A percentile compares a stretch with the other conserved stretches of the same genome.
phyloP scores from a whole-genome alignment of 2,113 vertebrate genomes.

The Tonatia bakeri region DNA sequence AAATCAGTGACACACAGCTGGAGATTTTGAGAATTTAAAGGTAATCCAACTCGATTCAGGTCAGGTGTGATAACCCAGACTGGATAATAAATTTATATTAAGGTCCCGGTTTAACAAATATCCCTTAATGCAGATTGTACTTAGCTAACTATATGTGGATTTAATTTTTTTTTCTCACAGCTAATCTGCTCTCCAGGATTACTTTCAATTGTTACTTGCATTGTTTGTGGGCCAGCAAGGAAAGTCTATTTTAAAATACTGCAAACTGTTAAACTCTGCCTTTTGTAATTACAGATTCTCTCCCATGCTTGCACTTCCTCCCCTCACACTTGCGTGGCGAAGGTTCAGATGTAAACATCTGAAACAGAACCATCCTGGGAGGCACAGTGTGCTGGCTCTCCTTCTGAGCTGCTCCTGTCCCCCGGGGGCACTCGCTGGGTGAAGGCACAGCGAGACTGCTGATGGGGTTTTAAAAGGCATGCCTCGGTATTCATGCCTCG shows the following conservation, averaged over 20 bases:
- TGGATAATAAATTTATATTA: background rate
- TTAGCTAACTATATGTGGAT: background rate
- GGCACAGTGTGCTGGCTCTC: background rate
- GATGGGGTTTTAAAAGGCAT: background rate
- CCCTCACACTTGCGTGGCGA: background rate
- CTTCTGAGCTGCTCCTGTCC: background rate
- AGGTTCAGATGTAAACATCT: background rate
- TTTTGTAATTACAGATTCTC: background rate
- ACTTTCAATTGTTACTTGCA: background rate
- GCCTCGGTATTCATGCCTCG: background rate
- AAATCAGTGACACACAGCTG: background rate
- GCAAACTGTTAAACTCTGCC: background rate
- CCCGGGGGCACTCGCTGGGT: background rate
- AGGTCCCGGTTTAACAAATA: background rate
- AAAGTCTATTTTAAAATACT: background rate
- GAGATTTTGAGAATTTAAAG: background rate
- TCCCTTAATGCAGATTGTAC: background rate
- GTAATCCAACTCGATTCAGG: background rate
- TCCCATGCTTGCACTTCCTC: background rate
- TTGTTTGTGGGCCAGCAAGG: background rate
- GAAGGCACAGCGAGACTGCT: background rate
- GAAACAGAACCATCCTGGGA: background rate
- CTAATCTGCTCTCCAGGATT: background rate
- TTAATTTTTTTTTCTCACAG: background rate
- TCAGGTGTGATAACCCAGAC: background rate